Conservation (phyloP, 2,113 vertebrate species). For the Leptodactylus fuscus region DNA sequence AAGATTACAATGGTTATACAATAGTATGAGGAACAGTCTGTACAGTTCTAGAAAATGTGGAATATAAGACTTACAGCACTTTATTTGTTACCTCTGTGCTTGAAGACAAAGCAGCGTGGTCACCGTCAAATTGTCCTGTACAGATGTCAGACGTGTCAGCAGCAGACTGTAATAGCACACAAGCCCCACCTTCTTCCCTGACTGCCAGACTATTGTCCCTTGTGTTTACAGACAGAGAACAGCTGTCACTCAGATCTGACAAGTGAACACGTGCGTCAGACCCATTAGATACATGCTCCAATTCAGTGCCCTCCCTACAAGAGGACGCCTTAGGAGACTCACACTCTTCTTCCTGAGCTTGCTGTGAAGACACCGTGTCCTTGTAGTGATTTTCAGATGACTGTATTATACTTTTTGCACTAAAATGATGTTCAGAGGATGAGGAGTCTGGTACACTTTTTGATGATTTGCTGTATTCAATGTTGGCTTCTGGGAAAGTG, state of each 20-base stretch:
- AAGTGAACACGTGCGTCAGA: neutral
- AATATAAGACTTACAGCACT: neutral
- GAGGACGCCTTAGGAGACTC: neutral
- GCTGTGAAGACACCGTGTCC: neutral
- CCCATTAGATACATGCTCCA: slow-evolving; percentile 61
- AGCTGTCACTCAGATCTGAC: slow-evolving; percentile 32
- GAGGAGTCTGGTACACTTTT: neutral
- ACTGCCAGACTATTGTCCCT: slow-evolving; percentile 28
- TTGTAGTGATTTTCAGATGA: neutral
- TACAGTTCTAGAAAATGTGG: neutral
- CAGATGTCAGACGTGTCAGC: neutral
- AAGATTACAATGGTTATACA: neutral
- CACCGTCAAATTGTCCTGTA: neutral
- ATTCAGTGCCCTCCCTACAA: neutral
- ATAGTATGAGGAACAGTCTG: too few species aligned
- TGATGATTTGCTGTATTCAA: neutral
- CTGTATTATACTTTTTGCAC: neutral
- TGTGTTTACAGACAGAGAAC: slow-evolving; percentile 17
- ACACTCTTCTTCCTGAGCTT: neutral
- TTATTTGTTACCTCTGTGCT: slow-evolving; percentile 74
- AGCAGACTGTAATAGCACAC: neutral
- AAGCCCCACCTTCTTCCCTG: neutral
- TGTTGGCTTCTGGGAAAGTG: neutral
- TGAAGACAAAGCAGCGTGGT: slow-evolving; percentile 54
- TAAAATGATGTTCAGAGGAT: neutral